Evolutionary conservation across 2,113 vertebrate species (phyloP), one percentile per base, ranked within the genome.

Genomic region (Monarcha castaneiventris): DNA sequence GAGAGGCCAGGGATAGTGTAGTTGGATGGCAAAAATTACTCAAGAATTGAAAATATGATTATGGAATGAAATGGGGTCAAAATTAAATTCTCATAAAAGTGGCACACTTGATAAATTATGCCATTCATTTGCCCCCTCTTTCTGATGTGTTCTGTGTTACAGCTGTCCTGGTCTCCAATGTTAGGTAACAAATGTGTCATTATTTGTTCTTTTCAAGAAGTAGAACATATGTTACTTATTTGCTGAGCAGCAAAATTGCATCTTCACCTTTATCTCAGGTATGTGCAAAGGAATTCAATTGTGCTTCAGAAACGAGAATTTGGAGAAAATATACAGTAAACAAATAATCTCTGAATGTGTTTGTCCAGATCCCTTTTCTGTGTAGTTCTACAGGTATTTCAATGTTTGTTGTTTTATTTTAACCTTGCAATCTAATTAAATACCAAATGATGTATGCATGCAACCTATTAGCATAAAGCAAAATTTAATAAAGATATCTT

Each of bases 71-170:
- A 51, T 18, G 8, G 20, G 17, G 7, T 33, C 22, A 59, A 86
- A 91, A 87, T 64, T 61, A 6, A 69, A n/a, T 74, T 77, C 16
- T 59, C 23, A 55, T 80, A 32, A 10, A 89, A 55, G 46, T 22
- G 44, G 6, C 33, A 62, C 11, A 58, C 4, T 51, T 80, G 29
- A 21, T 54, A 54, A 64, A 21, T 56, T 12, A 17, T 43, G 12
- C 2, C 0, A 0, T 9, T 82, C 12, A 4, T 52, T 85, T 89
- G 2, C 8, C 7, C 2, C 16, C 14, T 79, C 48, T 79, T 85
- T 83, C 56, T 79, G 20, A 15, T 12, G 6, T 54, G 11, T n/a
- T 54, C 15, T 6, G 17, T 9, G 2, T 72, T 88, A 43, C 32
- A 81, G 19, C 18, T 77, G 11, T 59, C 8, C 37, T 74, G 18